A percentile compares a stretch with the other conserved stretches of the same genome.
Evolutionary conservation across 2,888 invertebrate genomes (phyloP).

Genomic region (Philhelius pedissequus): DNA sequence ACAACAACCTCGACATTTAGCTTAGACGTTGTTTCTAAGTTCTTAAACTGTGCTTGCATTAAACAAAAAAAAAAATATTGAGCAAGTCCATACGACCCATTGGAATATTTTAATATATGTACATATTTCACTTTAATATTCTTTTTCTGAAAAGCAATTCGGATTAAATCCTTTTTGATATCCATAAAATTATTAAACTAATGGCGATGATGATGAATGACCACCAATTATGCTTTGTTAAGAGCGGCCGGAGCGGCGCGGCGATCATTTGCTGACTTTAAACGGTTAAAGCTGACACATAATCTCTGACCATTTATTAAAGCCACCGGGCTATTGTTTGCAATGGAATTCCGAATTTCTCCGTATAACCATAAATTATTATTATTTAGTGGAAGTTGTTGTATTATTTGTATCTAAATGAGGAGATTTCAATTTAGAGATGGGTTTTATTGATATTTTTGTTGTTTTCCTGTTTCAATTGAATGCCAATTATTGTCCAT

Average conservation of each 20-base stretch:
- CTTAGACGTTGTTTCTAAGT: too few species aligned
- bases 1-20: too few species aligned
- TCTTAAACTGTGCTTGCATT: too few species aligned
- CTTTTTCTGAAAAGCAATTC: neutral
- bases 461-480: neutral
- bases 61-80: too few species aligned
- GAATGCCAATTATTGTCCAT: constrained; percentile 31
- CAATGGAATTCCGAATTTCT: constrained; percentile 28
- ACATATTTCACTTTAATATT: neutral
- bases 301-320: neutral
- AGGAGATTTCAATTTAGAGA: neutral
- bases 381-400: constrained; percentile 11
- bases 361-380: constrained; percentile 30
- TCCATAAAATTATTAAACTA: constrained; percentile 42
- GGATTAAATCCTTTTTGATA: constrained; percentile 35
- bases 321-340: neutral
- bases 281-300: constrained; percentile 9
- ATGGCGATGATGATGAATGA: constrained; percentile 49
- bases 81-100: neutral
- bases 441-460: neutral
- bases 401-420: neutral
- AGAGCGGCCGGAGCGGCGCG: too few species aligned
- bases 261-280: constrained; percentile 22
- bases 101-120: neutral
- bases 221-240: constrained; percentile 30